These are phyloP conservation scores for Apamea sordens DNA, from an alignment of 2,888 invertebrate species.

Conservation along the genomic window DNA sequence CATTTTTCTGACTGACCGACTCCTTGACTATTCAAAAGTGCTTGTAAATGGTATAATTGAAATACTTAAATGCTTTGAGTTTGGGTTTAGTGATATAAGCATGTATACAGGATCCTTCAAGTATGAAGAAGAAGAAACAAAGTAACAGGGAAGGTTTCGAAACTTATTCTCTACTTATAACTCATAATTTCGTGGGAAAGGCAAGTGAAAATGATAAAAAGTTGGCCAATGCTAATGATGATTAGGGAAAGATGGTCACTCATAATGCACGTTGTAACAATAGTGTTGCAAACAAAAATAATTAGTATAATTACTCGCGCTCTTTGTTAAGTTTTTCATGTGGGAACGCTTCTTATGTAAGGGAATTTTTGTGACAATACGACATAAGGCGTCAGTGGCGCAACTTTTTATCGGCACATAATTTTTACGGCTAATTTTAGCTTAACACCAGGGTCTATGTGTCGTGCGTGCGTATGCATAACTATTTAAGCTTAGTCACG, in stretches of 20 bases:
- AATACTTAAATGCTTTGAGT: background rate
- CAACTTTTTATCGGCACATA: constrained; percentile 34
- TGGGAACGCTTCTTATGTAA: constrained; percentile 59
- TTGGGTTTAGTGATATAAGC: background rate
- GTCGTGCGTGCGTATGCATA: constrained; percentile 25
- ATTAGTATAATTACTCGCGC: constrained; percentile 51
- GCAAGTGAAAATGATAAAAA: constrained; percentile 13
- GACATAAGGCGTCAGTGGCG: constrained; percentile 18
- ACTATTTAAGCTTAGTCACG: constrained; percentile 9
- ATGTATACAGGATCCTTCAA: background rate
- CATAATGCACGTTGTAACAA: constrained; percentile 56
- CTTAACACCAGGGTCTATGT: background rate
- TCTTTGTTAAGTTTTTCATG: constrained; percentile 57
- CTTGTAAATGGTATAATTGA: background rate
- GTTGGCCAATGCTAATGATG: constrained; percentile 6
- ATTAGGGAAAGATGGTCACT: constrained; percentile 36
- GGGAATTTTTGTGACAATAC: constrained; percentile 44
- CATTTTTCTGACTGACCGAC: background rate
- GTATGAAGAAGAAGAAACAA: background rate
- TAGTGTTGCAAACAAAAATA: constrained; percentile 45
- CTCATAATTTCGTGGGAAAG: constrained; percentile 11
- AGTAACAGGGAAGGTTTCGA: background rate
- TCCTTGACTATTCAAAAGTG: background rate
- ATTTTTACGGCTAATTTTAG: constrained; percentile 25
- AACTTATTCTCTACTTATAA: no score